Evolutionary conservation across 2,888 invertebrate genomes (phyloP), one percentile per base, ranked within the genome.

Genomic region (Stratiomys singularior): DNA sequence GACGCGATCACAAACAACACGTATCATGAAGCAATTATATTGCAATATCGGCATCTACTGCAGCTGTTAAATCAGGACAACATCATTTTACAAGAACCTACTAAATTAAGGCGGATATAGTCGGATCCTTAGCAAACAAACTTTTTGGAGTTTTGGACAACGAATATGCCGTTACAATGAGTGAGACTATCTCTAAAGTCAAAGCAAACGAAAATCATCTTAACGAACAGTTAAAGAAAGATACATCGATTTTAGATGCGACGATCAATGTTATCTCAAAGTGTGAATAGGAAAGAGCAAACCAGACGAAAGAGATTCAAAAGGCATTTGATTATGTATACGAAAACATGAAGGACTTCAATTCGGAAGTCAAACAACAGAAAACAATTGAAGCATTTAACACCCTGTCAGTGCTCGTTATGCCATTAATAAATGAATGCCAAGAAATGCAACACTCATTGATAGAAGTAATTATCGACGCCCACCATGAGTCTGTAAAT

Each of bases 111-210:
- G 13, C 0, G 21, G 74, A 76, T 13, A 60, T 76, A 13, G 4
- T 76, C n/a, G 74, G 74, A 18, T 52, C 58, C 0, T 13, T 76
- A 23, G 60, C 74, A 4, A 58, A 44, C 44, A 60, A 58, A 21
- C n/a, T 76, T 3, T 76, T 76, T 15, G 74, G 74, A 4, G 44
- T 60, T 3, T 15, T 76, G 11, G 74, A 76, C 18, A 28, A 60
- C 23, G 44, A 76, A 13, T 58, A 76, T 21, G 44, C 58, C 13
- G 13, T 15, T 21, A 21, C 30, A 7, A 60, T 60, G 60, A 25
- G 23, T 37, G 21, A 47, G 13, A 52, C n/a, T 4, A 52, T 72
- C 18, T 13, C 15, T 1, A 27, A 56, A 1, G 25, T 72, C 4
- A 25, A 56, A 28, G n/a, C 21, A n/a, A 72, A 72, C 56, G 27